Base-by-base conservation (phyloP, 2,113 vertebrate genomes). In the Upupa epops region DNA sequence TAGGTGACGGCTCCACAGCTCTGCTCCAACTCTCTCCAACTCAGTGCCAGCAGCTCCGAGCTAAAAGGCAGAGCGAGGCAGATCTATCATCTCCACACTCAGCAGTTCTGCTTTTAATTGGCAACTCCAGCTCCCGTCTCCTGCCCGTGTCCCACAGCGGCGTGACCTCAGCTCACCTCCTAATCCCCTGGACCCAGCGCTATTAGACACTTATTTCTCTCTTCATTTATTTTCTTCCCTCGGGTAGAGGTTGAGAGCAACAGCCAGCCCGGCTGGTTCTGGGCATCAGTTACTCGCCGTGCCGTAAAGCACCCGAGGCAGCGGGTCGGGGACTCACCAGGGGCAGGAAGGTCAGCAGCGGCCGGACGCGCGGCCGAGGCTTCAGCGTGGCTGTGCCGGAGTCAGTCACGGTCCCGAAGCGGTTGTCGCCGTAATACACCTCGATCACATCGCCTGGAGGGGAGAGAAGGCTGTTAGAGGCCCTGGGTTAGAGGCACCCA, bases 331-430 rank as follows among this genome's bases (percentile, higher is more conserved):
- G 82, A 98, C 98, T 98, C 91, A 98, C 98, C 19, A 98, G 95
- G 3, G 97, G 97, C 7, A 98, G 90, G 94, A 98, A 98, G 0
- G 97, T 97, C 86, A 98, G 93, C 40, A 98, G 89, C 6, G 98
- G 98, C 75, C 98, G 96, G 19, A 98, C 98, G 29, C 98, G 90
- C 0, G 98, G 98, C 2, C 98, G 96, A 40, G 98, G 93, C 19
- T 98, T 98, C 2, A 98, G 95, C 0, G 98, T 98, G 16, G 98
- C 98, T 8, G 97, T 98, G 86, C 98, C 98, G 0, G 97, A 96
- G 86, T 98, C 98, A 0, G 97, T 98, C 78, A 96, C 71, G 0
- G 96, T 95, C 74, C 97, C 88, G n/a, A 97, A 97, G 36, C 93
- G 96, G 56, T 93, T 96, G 74, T 97, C 97, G 8, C 96, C 97